These are phyloP conservation scores for Acridotheres tristis DNA, from an alignment of 2,797 vertebrate genomes.

Conservation along the genomic window DNA sequence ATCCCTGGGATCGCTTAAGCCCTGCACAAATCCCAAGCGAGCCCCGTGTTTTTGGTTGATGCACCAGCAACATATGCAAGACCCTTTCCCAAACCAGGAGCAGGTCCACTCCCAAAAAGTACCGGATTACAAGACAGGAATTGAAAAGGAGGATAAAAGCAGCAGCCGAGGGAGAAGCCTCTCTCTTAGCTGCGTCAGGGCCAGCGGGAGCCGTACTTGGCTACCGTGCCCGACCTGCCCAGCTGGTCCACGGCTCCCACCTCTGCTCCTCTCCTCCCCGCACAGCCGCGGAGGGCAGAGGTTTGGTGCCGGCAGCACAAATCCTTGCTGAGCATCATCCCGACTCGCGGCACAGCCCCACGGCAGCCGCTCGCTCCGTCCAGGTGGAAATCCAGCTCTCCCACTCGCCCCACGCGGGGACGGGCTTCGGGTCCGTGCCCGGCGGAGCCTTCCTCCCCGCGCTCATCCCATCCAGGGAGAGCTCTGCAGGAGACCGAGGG, in stretches of 20 bases:
- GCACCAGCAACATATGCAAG: accelerated
- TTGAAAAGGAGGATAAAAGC: background rate
- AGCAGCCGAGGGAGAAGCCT: background rate
- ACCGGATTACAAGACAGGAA: background rate
- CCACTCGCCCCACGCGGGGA: background rate
- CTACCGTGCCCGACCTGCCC: background rate
- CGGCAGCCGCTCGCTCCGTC: background rate
- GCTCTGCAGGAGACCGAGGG: background rate
- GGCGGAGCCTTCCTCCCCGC: background rate
- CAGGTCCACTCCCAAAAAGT: background rate
- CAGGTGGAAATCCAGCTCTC: background rate
- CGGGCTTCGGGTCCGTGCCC: background rate
- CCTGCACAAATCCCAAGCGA: background rate
- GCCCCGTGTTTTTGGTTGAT: accelerated
- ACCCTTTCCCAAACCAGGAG: background rate
- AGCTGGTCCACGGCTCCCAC: background rate
- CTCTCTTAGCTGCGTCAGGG: background rate
- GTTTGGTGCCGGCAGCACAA: background rate
- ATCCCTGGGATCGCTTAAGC: background rate
- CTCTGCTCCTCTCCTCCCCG: background rate
- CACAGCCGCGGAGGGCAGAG: background rate
- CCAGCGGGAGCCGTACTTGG: background rate
- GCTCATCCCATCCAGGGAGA: background rate
- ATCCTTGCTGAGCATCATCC: background rate
- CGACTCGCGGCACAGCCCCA: accelerated